Conservation (phyloP, 2,888 invertebrate species). For the Temnothorax ravouxi region DNA sequence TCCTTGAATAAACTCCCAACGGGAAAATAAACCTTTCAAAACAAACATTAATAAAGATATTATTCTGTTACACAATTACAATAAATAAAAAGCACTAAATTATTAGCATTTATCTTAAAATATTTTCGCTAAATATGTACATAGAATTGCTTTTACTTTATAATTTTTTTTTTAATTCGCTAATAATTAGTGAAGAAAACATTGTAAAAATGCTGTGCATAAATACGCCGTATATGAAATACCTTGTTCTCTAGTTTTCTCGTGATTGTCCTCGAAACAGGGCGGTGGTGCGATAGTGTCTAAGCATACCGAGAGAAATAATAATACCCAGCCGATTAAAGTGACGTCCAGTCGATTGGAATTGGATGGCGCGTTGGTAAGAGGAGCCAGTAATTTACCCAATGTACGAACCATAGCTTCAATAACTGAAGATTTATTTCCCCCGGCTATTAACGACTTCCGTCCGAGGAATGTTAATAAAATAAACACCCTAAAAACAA, state of each 20-base stretch:
- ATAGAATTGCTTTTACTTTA: not conserved
- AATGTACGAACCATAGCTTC: constrained; percentile 89
- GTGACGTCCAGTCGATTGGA: constrained; percentile 81
- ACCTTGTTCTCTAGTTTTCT: constrained; percentile 85
- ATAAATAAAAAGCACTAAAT: not conserved
- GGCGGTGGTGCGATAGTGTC: constrained; percentile 85
- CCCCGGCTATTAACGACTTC: constrained; percentile 87
- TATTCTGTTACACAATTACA: constrained; percentile 8
- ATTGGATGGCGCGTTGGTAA: constrained; percentile 80
- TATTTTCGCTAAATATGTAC: not conserved
- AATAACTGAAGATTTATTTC: constrained; percentile 89
- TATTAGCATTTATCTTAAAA: not conserved
- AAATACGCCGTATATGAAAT: constrained; percentile 43
- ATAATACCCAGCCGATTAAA: constrained; percentile 91
- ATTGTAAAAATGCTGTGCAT: not conserved
- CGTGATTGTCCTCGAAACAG: constrained; percentile 81
- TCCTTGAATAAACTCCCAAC: constrained; percentile 97
- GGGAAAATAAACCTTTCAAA: constrained; percentile 85
- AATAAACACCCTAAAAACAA: constrained; percentile 91
- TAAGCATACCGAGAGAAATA: constrained; percentile 92
- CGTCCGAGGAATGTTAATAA: constrained; percentile 95
- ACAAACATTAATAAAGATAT: constrained; percentile 9
- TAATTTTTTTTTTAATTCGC: not conserved
- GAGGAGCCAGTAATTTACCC: constrained; percentile 88
- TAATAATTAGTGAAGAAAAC: not conserved